These are phyloP conservation scores for Thymelicus sylvestris DNA, from an alignment of 2,888 invertebrate species.

Conservation along the genomic window DNA sequence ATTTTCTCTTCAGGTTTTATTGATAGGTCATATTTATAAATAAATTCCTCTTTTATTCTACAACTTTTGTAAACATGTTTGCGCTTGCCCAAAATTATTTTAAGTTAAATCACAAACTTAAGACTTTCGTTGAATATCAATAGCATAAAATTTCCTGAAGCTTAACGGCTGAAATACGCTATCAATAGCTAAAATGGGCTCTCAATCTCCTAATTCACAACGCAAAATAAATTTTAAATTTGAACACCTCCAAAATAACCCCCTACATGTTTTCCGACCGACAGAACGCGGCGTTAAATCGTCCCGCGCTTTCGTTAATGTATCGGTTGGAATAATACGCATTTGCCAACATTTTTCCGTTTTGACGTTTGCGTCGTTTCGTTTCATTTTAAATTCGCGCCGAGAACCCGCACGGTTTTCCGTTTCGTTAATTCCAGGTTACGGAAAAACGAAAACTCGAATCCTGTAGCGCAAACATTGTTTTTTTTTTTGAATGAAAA, in stretches of 20 bases:
- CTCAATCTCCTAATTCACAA: conserved; percentile 2
- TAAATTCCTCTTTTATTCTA: background rate
- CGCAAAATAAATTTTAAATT: conserved; percentile 9
- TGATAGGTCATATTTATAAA: background rate
- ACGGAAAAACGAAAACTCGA: conserved; percentile 33
- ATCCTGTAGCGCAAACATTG: conserved; percentile 32
- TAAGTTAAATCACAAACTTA: no score
- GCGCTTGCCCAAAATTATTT: background rate
- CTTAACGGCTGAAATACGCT: no score
- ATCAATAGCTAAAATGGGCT: no score
- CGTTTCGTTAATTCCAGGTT: conserved; percentile 37
- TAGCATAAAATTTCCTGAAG: no score
- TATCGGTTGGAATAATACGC: conserved; percentile 69
- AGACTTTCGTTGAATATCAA: no score
- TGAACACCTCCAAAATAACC: conserved; percentile 45
- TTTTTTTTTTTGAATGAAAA: conserved; percentile 24
- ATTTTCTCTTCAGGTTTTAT: background rate
- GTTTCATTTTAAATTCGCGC: conserved; percentile 37
- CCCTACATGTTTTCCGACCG: conserved; percentile 59
- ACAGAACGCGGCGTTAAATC: conserved; percentile 60
- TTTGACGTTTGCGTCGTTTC: conserved; percentile 39
- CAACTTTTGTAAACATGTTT: background rate
- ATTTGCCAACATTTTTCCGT: conserved; percentile 33
- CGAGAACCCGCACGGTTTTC: conserved; percentile 29
- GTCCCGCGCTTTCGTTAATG: conserved; percentile 60